A percentile compares a stretch with the other conserved stretches of the same genome.
Evolutionary conservation across 2,888 invertebrate genomes (phyloP).

Genomic region (Prosapia bicincta): DNA sequence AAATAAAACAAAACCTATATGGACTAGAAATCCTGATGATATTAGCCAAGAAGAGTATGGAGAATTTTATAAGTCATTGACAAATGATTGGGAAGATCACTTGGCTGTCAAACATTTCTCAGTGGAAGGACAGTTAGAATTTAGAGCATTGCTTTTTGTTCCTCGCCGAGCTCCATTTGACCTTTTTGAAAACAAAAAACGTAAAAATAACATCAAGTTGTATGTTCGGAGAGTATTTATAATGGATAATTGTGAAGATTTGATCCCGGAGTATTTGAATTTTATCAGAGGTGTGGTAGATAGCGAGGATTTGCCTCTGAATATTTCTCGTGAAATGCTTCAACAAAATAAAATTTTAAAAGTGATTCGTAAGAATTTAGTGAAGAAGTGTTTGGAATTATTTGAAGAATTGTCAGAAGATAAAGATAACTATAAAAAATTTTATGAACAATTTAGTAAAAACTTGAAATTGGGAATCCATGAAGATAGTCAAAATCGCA

Average conservation of each 20-base stretch:
- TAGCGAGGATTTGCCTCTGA: constrained; percentile 95
- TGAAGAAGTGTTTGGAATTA: constrained; percentile 96
- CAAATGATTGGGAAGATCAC: constrained; percentile 98
- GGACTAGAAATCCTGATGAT: constrained; percentile 96
- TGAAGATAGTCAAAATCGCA: constrained; percentile 92
- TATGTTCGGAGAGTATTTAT: constrained; percentile 98
- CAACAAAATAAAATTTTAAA: constrained; percentile 99
- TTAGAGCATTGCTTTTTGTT: constrained; percentile 88
- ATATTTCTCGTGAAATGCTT: constrained; percentile 99
- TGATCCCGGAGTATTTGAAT: constrained; percentile 98
- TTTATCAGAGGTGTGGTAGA: constrained; percentile 98
- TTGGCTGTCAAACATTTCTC: constrained; percentile 94
- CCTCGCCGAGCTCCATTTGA: constrained; percentile 95
- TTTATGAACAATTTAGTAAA: constrained; percentile 97
- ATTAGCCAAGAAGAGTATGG: constrained; percentile 96
- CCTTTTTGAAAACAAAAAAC: constrained; percentile 96
- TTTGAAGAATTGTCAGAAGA: constrained; percentile 96
- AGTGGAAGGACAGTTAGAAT: constrained; percentile 91
- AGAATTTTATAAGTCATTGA: constrained; percentile 96
- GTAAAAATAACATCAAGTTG: constrained; percentile 97
- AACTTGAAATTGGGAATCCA: constrained; percentile 97
- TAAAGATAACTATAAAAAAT: constrained; percentile 97
- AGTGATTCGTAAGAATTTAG: constrained; percentile 97
- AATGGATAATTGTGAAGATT: constrained; percentile 99
- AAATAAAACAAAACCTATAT: constrained; percentile 97